Evolutionary conservation across 1,140 invertebrate genomes (phyloP).

Genomic region (Procambarus virginalis): DNA sequence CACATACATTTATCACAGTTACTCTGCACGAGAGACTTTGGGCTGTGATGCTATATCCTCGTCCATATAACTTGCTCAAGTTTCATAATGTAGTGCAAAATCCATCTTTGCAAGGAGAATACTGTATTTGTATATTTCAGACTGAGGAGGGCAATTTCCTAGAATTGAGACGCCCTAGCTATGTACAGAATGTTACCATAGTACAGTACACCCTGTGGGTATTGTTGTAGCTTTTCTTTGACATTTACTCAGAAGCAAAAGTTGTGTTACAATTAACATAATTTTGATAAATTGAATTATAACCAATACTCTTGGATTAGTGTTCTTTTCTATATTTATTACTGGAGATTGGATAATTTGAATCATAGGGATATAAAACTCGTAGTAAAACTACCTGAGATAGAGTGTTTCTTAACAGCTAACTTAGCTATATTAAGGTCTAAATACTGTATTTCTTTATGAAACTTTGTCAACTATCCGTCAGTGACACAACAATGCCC

Average conservation of each 20-base stretch:
- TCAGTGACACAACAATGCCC: conserved; percentile 21
- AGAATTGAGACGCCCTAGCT: background rate
- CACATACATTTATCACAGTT: too few species aligned
- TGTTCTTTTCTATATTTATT: background rate
- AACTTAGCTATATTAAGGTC: conserved; percentile 1
- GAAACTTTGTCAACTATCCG: conserved; percentile 28
- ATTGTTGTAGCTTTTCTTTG: background rate
- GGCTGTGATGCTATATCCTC: too few species aligned
- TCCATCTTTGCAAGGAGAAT: background rate
- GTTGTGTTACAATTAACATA: background rate
- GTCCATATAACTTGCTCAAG: background rate
- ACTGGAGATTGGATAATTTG: background rate
- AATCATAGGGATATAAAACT: background rate
- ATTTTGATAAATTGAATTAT: background rate
- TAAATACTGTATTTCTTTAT: conserved; percentile 31
- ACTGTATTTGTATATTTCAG: background rate
- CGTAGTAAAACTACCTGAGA: background rate
- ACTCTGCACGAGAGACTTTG: too few species aligned
- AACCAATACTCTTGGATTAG: background rate
- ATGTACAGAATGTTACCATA: background rate
- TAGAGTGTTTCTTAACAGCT: conserved; percentile 18
- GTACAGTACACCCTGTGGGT: background rate
- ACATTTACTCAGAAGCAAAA: background rate
- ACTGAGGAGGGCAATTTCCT: background rate
- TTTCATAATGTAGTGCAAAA: background rate